phyloP scores from a whole-genome alignment of 2,888 invertebrate species.

The Tachina fera region DNA sequence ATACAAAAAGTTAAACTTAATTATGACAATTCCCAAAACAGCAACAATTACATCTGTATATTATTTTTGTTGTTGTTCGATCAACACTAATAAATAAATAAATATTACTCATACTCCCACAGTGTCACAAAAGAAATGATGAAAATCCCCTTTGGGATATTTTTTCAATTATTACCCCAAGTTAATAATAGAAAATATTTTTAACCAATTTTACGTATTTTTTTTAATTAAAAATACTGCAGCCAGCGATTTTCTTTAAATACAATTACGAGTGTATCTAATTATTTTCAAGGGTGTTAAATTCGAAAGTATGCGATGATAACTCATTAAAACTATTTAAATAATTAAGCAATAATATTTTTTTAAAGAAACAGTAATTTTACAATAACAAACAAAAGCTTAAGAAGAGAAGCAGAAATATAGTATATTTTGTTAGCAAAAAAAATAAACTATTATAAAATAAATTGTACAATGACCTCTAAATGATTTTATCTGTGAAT shows the following conservation, averaged over 20 bases:
- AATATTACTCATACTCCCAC: not conserved
- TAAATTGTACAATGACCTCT: constrained; percentile 56
- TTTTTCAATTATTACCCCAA: not conserved
- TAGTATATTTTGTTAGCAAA: not conserved
- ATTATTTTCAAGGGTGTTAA: constrained; percentile 43
- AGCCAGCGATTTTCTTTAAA: constrained; percentile 25
- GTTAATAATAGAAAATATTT: not conserved
- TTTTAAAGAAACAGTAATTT: not conserved
- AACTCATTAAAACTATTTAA: constrained; percentile 9
- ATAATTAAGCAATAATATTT: constrained; percentile 22
- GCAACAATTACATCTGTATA: too few species aligned
- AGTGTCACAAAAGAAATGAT: not conserved
- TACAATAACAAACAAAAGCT: not conserved
- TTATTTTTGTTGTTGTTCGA: too few species aligned
- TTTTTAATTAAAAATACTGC: not conserved
- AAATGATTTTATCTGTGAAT: constrained; percentile 50
- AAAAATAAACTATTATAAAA: constrained; percentile 7
- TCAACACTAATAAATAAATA: not conserved
- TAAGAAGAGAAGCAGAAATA: not conserved
- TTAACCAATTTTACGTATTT: not conserved
- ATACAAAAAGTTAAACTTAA: too few species aligned
- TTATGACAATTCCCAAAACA: too few species aligned
- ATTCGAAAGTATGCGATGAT: constrained; percentile 24
- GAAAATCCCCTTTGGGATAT: not conserved
- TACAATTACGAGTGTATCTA: not conserved